phyloP scores from a whole-genome alignment of 2,113 vertebrate genomes.

The Romanogobio albipinnatus region DNA sequence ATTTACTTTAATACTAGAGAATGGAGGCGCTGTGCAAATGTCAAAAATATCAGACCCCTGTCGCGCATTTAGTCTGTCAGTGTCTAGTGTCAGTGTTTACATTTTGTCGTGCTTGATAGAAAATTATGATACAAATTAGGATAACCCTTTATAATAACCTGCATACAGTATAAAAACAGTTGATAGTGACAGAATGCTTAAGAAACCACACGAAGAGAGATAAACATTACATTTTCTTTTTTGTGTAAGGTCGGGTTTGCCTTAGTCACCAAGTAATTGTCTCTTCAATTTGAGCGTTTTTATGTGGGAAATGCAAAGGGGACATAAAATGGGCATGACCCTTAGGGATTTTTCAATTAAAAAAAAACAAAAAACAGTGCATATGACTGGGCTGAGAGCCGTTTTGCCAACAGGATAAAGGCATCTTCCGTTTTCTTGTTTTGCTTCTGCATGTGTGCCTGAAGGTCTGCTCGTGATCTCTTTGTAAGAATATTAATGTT shows the following conservation, averaged over 20 bases:
- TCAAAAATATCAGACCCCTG: not conserved
- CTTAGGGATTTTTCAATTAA: not conserved
- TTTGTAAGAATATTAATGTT: not conserved
- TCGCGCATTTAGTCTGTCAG: not conserved
- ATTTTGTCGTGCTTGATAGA: not conserved
- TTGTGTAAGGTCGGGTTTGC: too few species aligned
- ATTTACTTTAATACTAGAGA: not conserved
- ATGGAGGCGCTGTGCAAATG: not conserved
- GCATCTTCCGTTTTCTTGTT: conserved; percentile 42
- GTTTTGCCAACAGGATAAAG: conserved; percentile 26
- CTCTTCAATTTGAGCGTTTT: too few species aligned
- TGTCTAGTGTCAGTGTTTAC: not conserved
- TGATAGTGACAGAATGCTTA: not conserved
- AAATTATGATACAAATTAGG: not conserved
- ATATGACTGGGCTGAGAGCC: conserved; percentile 1
- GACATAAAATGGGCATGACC: not conserved
- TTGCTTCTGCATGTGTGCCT: conserved; percentile 2
- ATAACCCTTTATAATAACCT: not conserved
- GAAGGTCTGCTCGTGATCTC: not conserved
- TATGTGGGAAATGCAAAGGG: not conserved
- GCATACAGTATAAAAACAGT: not conserved
- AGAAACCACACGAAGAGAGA: too few species aligned
- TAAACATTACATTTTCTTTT: too few species aligned
- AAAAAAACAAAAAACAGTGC: not conserved
- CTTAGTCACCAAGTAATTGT: too few species aligned